phyloP scores from a whole-genome alignment of 2,113 vertebrate genomes.

The Coturnix japonica region DNA sequence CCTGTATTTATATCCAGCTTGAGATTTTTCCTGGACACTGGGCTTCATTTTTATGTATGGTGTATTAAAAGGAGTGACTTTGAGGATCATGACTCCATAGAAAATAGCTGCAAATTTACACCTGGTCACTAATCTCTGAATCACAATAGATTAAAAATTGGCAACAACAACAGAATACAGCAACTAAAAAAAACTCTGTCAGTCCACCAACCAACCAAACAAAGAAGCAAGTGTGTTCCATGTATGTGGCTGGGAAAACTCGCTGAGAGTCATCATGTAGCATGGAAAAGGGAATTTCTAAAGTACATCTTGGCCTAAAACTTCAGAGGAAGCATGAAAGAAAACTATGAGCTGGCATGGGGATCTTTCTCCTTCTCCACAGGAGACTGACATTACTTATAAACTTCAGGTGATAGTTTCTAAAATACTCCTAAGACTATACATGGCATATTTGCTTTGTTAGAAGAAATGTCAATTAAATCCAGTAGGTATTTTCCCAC shows the following conservation, averaged over 20 bases:
- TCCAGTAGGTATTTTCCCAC: fast-evolving
- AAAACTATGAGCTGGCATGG: neutral
- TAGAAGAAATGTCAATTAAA: neutral
- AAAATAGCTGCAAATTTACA: neutral
- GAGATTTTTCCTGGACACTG: neutral
- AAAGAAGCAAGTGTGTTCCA: neutral
- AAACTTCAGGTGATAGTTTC: neutral
- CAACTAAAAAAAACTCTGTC: neutral
- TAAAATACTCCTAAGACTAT: neutral
- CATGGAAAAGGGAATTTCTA: neutral
- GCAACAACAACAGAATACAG: neutral
- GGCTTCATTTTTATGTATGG: neutral
- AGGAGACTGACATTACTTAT: neutral
- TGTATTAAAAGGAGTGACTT: neutral
- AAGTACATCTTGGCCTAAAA: neutral
- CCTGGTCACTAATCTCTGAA: neutral
- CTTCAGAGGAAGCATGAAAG: neutral
- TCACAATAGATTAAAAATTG: neutral
- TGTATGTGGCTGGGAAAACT: neutral
- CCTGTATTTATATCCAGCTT: neutral
- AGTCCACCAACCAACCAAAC: neutral
- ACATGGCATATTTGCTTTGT: neutral
- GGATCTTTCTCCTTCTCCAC: neutral
- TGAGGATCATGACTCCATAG: neutral
- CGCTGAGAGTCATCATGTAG: fast-evolving